A percentile compares a stretch with the other conserved stretches of the same genome.
Evolutionary conservation across 2,888 invertebrate species (phyloP).

Genomic region (Lottia scabra): DNA sequence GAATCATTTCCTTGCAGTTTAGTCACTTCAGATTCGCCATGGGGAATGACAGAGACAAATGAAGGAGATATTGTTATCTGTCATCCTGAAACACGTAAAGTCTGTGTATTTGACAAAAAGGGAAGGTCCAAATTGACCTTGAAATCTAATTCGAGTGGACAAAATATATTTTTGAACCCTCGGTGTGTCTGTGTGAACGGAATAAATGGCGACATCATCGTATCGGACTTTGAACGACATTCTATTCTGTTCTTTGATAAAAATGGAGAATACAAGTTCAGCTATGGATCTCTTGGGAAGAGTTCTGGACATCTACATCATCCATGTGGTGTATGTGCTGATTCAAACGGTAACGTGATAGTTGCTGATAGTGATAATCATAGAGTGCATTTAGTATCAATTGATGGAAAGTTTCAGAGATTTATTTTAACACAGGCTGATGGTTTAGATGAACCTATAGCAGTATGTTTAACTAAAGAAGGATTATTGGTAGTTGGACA

Average conservation of each 20-base stretch:
- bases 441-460: conserved; percentile 43
- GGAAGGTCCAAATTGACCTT: conserved; percentile 17
- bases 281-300: conserved; percentile 33
- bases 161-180: conserved; percentile 38
- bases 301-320: conserved; percentile 31
- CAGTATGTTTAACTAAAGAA: conserved; percentile 31
- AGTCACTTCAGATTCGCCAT: conserved; percentile 29
- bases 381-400: conserved; percentile 34
- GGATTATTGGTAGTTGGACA: conserved; percentile 41
- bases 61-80: conserved; percentile 37
- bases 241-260: conserved; percentile 40
- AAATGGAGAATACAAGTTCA: conserved; percentile 26
- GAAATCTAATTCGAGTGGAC: conserved; percentile 15
- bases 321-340: conserved; percentile 41
- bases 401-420: conserved; percentile 33
- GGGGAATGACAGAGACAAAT: conserved; percentile 36
- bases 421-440: conserved; percentile 29
- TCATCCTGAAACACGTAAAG: conserved; percentile 27
- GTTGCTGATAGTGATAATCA: conserved; percentile 43
- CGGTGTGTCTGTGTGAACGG: conserved; percentile 40
- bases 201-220: conserved; percentile 39
- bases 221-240: conserved; percentile 44
- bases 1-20: conserved; percentile 19
- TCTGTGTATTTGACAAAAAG: conserved; percentile 34
- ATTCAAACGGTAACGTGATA: conserved; percentile 34